Evolutionary conservation across 1,140 invertebrate species (phyloP), one percentile per base, ranked within the genome.

Genomic region (Sminthurinus signatus): DNA sequence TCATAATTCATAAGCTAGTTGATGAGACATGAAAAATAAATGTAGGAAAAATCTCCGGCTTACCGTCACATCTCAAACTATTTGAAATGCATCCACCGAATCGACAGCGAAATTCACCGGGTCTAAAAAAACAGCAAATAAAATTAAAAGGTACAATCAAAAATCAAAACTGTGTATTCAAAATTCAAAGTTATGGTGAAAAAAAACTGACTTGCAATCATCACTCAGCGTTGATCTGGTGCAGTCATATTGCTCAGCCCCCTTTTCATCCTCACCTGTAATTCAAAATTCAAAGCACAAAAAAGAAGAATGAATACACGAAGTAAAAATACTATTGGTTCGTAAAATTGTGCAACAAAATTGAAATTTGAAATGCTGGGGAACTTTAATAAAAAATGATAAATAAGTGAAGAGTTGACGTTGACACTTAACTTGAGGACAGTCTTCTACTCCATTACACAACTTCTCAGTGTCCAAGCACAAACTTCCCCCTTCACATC

Each of bases 241-340:
- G 31, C 56, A 32, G 44, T 64, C 19, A 43, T 21, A 32, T 32
- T 55, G 32, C 60, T 25, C 54, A 51, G 21, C 44, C 31, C 21
- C 50, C 39, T 31, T 42, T 32, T 69, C 67, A 28, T 69, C 67
- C 42, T 69, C 67, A 21, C 67, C 67, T n/a, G n/a, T n/a, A n/a
- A n/a, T n/a, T n/a, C n/a, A n/a, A n/a, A n/a, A n/a, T n/a, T n/a
- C n/a, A n/a, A n/a, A n/a, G n/a, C n/a, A n/a, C n/a, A n/a, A n/a
- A n/a, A n/a, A n/a, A n/a, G n/a, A n/a, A n/a, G n/a, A n/a, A n/a
- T n/a, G n/a, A n/a, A n/a, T n/a, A n/a, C n/a, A n/a, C n/a, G n/a
- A n/a, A n/a, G n/a, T n/a, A n/a, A n/a, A n/a, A n/a, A n/a, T n/a
- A n/a, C n/a, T n/a, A n/a, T n/a, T n/a, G n/a, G n/a, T n/a, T n/a